phyloP scores from a whole-genome alignment of 2,888 invertebrate genomes.

The Metalampra italica region DNA sequence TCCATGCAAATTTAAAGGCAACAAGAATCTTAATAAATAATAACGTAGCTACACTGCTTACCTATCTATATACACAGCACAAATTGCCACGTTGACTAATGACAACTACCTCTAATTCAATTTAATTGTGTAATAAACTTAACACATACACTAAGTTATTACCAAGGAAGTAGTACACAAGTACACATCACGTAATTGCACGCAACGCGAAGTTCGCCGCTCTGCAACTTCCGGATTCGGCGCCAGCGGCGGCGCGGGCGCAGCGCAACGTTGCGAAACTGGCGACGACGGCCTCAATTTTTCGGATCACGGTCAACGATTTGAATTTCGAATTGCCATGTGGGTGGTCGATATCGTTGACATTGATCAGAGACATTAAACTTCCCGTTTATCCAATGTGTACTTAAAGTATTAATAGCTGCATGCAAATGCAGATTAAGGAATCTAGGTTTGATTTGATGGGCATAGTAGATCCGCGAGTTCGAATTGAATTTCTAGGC shows the following conservation, averaged over 20 bases:
- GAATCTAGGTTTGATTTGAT: no score
- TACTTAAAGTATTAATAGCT: no score
- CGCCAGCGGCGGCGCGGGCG: not conserved
- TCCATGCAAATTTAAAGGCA: no score
- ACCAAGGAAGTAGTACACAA: not conserved
- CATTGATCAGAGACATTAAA: constrained; percentile 2
- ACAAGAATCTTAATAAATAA: no score
- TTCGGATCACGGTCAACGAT: constrained; percentile 14
- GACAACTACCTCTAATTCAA: no score
- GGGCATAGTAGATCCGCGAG: no score
- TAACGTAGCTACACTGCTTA: no score
- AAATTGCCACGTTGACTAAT: no score
- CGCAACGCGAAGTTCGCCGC: not conserved
- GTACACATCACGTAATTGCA: not conserved
- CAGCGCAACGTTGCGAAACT: constrained; percentile 21
- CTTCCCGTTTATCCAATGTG: no score
- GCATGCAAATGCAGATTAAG: not conserved
- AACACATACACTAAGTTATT: not conserved
- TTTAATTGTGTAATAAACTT: no score
- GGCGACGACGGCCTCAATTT: constrained; percentile 17
- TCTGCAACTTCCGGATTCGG: constrained; percentile 21
- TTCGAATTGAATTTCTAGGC: no score
- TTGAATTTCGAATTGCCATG: constrained; percentile 11
- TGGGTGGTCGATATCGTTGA: constrained; percentile 6
- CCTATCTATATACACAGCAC: no score